These are phyloP conservation scores for Drosophila flavopinicola DNA, from an alignment of 2,888 invertebrate species.

Conservation along the genomic window DNA sequence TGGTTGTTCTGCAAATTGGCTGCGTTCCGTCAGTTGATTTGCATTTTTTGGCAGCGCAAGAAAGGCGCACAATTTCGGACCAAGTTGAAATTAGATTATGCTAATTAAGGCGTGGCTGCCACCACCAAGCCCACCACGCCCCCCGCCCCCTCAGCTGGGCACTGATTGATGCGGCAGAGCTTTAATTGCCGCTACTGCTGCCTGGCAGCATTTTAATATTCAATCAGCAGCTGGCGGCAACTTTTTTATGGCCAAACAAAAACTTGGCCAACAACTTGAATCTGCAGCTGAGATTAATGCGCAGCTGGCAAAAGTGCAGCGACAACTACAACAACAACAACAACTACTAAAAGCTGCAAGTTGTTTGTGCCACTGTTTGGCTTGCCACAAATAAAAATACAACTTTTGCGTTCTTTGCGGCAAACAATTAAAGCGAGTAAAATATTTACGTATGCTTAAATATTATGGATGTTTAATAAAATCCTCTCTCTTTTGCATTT, in stretches of 20 bases:
- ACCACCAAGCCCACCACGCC: neutral
- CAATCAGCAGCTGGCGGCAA: constrained; percentile 71
- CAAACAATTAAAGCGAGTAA: constrained; percentile 53
- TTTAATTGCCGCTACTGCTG: constrained; percentile 55
- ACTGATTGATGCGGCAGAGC: constrained; percentile 70
- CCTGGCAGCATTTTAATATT: constrained; percentile 70
- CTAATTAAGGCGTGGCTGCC: constrained; percentile 75
- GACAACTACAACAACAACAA: constrained; percentile 13
- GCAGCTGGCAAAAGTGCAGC: constrained; percentile 55
- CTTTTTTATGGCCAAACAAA: constrained; percentile 54
- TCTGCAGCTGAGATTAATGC: constrained; percentile 61
- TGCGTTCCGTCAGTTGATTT: constrained; percentile 53
- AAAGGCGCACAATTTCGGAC: constrained; percentile 37
- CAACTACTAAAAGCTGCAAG: constrained; percentile 9
- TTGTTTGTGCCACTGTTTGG: constrained; percentile 43
- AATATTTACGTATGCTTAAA: too few relatives aligned
- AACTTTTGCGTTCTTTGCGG: constrained; percentile 41
- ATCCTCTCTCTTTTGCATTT: too few relatives aligned
- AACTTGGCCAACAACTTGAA: constrained; percentile 45
- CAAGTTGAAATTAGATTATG: constrained; percentile 82
- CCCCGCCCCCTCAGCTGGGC: neutral
- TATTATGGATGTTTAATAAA: too few relatives aligned
- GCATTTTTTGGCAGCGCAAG: constrained; percentile 60
- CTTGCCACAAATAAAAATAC: constrained; percentile 41
- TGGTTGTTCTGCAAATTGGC: constrained; percentile 34